phyloP scores from a whole-genome alignment of 2,113 vertebrate genomes.

The Hydrolagus affinis region DNA sequence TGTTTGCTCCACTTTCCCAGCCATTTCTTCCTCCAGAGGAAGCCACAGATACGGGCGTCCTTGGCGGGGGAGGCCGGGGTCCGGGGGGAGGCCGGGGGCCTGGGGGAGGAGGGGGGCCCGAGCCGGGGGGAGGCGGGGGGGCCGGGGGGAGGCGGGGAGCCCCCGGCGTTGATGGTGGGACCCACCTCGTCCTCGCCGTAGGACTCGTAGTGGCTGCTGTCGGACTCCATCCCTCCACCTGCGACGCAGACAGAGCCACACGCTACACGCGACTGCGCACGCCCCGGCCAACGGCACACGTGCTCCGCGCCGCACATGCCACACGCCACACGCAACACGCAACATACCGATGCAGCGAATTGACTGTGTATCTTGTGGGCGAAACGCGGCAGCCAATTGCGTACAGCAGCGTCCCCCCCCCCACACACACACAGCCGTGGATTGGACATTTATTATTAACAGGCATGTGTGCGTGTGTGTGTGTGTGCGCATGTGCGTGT shows the following conservation, averaged over 20 bases:
- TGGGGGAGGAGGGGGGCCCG: accelerated
- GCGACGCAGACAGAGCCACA: constrained; percentile 28
- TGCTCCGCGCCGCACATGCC: no score
- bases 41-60: constrained; percentile 43
- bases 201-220: constrained; percentile 71
- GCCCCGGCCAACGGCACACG: not conserved
- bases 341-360: no score
- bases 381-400: no score
- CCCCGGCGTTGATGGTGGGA: constrained; percentile 56
- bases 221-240: constrained; percentile 62
- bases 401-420: no score
- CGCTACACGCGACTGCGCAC: accelerated
- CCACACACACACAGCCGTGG: no score
- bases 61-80: not conserved
- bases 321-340: no score
- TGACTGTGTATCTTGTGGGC: no score
- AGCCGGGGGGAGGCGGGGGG: no score
- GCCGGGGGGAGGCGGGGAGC: not conserved
- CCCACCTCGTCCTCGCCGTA: constrained; percentile 58
- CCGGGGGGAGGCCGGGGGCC: not conserved
- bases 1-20: constrained; percentile 70
- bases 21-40: constrained; percentile 74
- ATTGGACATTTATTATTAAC: no score
- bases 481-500: no score
- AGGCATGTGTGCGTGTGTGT: no score